phyloP scores from a whole-genome alignment of 2,797 vertebrate genomes.

The Arremon aurantiirostris region DNA sequence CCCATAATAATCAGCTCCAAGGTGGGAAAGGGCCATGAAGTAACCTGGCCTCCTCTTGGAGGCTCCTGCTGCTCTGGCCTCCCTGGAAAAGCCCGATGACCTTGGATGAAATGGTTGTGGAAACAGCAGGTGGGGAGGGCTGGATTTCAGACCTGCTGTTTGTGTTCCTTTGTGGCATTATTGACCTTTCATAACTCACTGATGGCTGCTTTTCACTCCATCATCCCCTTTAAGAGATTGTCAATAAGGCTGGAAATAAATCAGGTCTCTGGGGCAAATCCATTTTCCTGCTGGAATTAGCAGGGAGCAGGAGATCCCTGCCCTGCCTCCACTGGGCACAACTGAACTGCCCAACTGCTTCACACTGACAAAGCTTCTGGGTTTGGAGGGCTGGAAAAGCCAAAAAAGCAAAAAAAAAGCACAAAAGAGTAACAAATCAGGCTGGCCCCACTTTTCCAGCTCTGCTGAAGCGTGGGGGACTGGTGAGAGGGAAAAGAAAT shows the following conservation, averaged over 20 bases:
- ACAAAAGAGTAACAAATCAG: too few species aligned
- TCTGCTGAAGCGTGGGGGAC: accelerated
- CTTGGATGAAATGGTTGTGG: background rate
- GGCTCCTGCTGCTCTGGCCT: background rate
- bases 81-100: accelerated
- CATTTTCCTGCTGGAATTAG: background rate
- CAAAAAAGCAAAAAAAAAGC: background rate
- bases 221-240: constrained; percentile 1
- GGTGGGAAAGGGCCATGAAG: background rate
- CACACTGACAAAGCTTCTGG: background rate
- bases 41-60: background rate
- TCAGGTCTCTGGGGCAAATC: background rate
- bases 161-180: constrained; percentile 21
- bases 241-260: constrained; percentile 38
- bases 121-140: background rate
- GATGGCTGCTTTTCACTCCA: background rate
- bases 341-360: background rate
- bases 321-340: background rate
- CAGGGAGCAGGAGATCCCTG: background rate
- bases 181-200: constrained; percentile 34
- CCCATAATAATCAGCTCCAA: background rate
- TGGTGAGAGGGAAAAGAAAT: background rate
- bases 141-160: background rate
- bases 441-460: background rate
- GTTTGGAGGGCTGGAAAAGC: background rate